These are phyloP conservation scores for Anoplolepis gracilipes DNA, from an alignment of 1,140 invertebrate species.

Conservation along the genomic window DNA sequence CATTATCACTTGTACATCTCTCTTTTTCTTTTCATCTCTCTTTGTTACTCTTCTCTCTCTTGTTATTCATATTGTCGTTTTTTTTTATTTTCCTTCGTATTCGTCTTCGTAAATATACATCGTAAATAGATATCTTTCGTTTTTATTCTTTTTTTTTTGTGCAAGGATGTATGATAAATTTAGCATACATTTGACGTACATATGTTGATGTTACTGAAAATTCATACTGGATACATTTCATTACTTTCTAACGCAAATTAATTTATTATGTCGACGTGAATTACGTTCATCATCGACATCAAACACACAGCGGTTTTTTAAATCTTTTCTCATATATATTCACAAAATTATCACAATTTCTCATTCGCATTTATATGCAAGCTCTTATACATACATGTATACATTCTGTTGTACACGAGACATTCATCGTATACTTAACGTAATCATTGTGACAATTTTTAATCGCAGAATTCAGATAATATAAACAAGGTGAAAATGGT, in stretches of 20 bases:
- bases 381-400: neutral
- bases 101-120: too few species aligned
- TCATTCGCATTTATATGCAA: constrained; percentile 6
- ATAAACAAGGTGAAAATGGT: constrained; percentile 29
- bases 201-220: neutral
- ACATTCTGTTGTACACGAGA: neutral
- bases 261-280: neutral
- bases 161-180: neutral
- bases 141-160: constrained; percentile 18
- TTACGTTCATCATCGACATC: neutral
- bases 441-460: constrained; percentile 29
- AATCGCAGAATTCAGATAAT: constrained; percentile 24
- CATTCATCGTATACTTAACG: neutral
- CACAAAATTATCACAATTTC: neutral
- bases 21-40: constrained; percentile 37
- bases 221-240: neutral
- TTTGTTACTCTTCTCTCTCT: constrained; percentile 30
- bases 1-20: constrained; percentile 77
- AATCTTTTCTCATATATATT: neutral
- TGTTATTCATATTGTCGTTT: neutral
- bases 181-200: neutral
- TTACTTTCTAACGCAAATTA: neutral
- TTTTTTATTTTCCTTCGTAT: constrained; percentile 1
- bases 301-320: neutral
- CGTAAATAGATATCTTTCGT: neutral